Conservation (phyloP, 2,888 invertebrate species). For the Dastarcus helophoroides region DNA sequence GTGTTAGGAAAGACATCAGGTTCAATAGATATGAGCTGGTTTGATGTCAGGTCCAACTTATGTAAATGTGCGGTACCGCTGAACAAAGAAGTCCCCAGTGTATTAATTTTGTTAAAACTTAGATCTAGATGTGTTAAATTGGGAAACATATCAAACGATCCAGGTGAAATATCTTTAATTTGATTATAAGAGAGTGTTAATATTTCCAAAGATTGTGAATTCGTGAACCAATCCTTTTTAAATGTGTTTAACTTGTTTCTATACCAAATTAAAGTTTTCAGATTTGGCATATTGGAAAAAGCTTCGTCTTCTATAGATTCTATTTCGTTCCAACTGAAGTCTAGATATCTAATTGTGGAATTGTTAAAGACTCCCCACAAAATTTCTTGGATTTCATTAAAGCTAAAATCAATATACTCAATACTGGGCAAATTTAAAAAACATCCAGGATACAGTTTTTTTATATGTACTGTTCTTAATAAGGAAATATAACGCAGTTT, state of each 20-base stretch:
- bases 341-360: neutral
- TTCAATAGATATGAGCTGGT: neutral
- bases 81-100: neutral
- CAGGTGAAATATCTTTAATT: neutral
- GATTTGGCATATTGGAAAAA: too few species aligned
- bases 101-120: conserved; percentile 1
- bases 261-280: too few species aligned
- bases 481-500: neutral
- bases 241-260: neutral
- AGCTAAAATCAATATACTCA: neutral
- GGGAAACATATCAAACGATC: conserved; percentile 2
- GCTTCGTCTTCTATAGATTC: too few species aligned
- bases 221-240: neutral
- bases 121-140: conserved; percentile 1
- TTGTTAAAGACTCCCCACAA: conserved; percentile 2
- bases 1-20: neutral
- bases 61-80: neutral
- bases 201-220: neutral
- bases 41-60: too few species aligned
- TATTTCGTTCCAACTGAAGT: too few species aligned
- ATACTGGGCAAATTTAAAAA: conserved; percentile 1
- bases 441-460: conserved; percentile 1
- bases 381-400: neutral
- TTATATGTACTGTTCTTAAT: neutral
- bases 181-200: neutral